A percentile compares a stretch with the other conserved stretches of the same genome.
Evolutionary conservation across 64 coral and sea anemone species (phyloP).

Genomic region (Hydrozoanthus tunicans): DNA sequence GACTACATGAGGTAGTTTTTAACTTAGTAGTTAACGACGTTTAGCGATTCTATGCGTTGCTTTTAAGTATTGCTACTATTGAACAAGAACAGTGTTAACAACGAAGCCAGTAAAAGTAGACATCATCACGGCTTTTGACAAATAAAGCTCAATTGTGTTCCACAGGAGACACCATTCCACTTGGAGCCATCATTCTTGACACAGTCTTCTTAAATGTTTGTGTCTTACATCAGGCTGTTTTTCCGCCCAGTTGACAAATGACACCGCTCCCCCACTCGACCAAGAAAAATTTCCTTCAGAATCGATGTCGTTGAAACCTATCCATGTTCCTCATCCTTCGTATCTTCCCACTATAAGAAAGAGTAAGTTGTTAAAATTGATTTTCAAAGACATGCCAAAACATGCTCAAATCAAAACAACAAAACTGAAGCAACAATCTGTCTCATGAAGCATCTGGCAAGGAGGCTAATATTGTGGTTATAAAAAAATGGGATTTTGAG

Average conservation of each 20-base stretch:
- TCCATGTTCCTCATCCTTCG: neutral
- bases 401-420: too few species aligned
- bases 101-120: too few species aligned
- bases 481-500: too few species aligned
- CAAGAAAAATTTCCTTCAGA: neutral
- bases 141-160: neutral
- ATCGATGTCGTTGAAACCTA: neutral
- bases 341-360: neutral
- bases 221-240: neutral
- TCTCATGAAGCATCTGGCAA: too few species aligned
- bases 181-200: neutral
- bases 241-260: neutral
- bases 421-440: neutral
- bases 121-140: neutral
- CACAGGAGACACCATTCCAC: neutral
- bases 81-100: too few species aligned
- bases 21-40: too few species aligned
- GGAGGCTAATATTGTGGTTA: too few species aligned
- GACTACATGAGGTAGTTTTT: too few species aligned
- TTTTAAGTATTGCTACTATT: too few species aligned
- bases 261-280: slow-evolving; percentile 1
- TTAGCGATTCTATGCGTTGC: too few species aligned
- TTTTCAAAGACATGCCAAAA: neutral
- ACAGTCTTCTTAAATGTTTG: neutral
- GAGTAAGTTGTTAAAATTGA: neutral